Percentiles rank a stretch among this genome's conserved stretches.
phyloP scores from a whole-genome alignment of 2,797 vertebrate species.

The Manis javanica region DNA sequence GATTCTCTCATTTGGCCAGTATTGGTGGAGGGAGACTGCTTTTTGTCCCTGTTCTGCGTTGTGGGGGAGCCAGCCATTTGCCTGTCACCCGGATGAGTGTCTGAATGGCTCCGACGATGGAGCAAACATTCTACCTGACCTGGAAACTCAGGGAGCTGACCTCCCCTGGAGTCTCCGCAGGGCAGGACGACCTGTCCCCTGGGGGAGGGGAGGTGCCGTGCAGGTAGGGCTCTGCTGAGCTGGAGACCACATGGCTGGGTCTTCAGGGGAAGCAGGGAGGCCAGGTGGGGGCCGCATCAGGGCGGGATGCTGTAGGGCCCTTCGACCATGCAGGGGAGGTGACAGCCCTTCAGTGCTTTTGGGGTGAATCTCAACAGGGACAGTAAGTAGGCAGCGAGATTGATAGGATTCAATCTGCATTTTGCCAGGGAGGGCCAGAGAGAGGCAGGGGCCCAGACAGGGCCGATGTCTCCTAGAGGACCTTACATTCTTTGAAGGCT shows the following conservation, averaged over 20 bases:
- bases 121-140: rapidly evolving
- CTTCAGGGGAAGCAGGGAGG: rapidly evolving
- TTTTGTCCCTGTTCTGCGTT: neutral
- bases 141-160: rapidly evolving
- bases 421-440: neutral
- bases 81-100: too few species aligned
- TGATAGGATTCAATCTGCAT: neutral
- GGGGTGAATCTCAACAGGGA: neutral
- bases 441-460: neutral
- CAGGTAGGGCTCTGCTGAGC: neutral
- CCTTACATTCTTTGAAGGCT: neutral
- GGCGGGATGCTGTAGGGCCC: too few species aligned
- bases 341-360: neutral
- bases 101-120: neutral
- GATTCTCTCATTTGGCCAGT: neutral
- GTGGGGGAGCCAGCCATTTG: rapidly evolving
- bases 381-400: neutral
- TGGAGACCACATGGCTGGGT: rapidly evolving
- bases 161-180: neutral
- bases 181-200: too few species aligned
- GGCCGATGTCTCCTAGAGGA: rapidly evolving
- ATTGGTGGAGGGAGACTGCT: neutral
- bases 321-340: neutral
- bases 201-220: too few species aligned
- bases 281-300: neutral